Evolutionary conservation across 2,888 invertebrate species (phyloP).

Genomic region (Pachymerium ferrugineum): DNA sequence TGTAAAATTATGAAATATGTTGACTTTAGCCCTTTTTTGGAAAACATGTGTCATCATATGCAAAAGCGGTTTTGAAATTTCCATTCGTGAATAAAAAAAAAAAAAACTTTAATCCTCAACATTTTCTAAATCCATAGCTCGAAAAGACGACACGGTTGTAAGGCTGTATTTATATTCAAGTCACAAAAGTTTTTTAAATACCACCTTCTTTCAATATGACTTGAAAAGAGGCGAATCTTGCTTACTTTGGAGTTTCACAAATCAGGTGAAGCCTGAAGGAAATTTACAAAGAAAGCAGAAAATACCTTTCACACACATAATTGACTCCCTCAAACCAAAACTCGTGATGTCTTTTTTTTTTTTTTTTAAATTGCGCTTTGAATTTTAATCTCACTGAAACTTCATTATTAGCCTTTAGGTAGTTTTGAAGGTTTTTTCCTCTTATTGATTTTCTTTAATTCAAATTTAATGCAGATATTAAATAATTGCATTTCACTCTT

Average conservation of each 20-base stretch:
- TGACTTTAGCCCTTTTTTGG: no score
- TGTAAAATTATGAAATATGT: no score
- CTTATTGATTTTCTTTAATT: neutral
- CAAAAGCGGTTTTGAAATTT: no score
- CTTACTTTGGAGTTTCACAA: neutral
- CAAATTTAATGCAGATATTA: neutral
- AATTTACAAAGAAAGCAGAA: conserved; percentile 7
- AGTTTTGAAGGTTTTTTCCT: no score
- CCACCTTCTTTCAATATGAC: neutral
- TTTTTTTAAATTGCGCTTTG: neutral
- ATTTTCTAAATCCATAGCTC: no score
- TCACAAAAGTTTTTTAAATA: conserved; percentile 24
- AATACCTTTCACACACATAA: neutral
- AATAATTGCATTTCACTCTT: neutral
- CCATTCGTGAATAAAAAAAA: no score
- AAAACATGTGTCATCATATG: no score
- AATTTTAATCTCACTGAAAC: neutral
- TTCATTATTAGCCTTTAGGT: neutral
- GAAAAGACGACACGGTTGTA: no score
- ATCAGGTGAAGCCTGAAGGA: neutral
- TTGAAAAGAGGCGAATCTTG: neutral
- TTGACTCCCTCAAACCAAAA: neutral
- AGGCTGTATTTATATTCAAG: conserved; percentile 13
- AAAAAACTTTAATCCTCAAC: no score
- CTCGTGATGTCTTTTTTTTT: neutral